These are phyloP conservation scores for Lasioglossum baleicum DNA, from an alignment of 1,140 invertebrate genomes.

Conservation along the genomic window DNA sequence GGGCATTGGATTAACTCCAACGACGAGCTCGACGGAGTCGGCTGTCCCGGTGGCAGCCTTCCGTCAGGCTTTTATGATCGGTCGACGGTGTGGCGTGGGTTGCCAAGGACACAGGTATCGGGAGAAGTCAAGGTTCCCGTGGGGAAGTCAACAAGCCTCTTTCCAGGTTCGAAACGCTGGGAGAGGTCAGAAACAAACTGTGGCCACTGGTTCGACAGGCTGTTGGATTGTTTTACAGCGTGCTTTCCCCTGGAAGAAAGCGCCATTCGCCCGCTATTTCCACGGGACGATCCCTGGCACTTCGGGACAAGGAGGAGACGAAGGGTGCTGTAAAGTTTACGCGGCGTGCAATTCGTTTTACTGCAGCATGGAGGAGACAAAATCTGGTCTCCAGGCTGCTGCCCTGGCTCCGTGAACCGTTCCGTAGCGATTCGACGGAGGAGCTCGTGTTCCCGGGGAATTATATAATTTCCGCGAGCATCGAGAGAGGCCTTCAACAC, in stretches of 20 bases:
- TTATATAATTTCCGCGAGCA: constrained; percentile 4
- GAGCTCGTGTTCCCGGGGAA: background rate
- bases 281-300: background rate
- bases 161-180: too few relatives aligned
- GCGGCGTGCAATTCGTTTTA: constrained; percentile 37
- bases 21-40: background rate
- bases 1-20: background rate
- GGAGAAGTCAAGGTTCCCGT: constrained; percentile 14
- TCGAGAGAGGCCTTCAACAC: too few relatives aligned
- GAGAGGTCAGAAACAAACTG: too few relatives aligned
- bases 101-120: background rate
- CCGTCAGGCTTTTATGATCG: background rate
- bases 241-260: constrained; percentile 3
- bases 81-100: background rate
- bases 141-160: constrained; percentile 44
- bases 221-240: constrained; percentile 21
- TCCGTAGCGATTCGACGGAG: background rate
- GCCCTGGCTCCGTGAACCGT: too few relatives aligned
- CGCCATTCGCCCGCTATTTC: constrained; percentile 2
- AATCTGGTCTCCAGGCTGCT: too few relatives aligned
- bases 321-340: constrained; percentile 29
- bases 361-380: background rate
- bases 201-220: background rate
- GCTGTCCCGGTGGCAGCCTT: background rate
- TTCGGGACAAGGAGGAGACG: background rate